These are phyloP conservation scores for Atherinomorus stipes DNA, from an alignment of 2,113 vertebrate species.

Conservation along the genomic window DNA sequence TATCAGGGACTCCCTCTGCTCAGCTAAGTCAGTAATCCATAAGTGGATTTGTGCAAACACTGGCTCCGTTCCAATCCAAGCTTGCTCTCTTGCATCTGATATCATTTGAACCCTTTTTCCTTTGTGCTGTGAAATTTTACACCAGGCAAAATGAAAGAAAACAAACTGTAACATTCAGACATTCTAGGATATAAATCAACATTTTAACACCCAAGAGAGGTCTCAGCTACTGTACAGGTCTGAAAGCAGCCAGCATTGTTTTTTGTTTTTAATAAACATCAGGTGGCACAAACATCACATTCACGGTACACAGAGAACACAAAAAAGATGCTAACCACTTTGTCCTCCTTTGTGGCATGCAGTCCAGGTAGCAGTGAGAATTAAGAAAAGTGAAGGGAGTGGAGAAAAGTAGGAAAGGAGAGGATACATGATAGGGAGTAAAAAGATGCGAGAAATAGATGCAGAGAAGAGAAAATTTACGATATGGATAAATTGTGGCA, in stretches of 20 bases:
- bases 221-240: slow-evolving; percentile 35
- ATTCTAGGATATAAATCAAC: slow-evolving; percentile 18
- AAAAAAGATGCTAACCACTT: slow-evolving; percentile 98
- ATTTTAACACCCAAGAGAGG: slow-evolving; percentile 14
- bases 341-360: slow-evolving; percentile 98
- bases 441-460: slow-evolving; percentile 20
- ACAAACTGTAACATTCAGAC: neutral
- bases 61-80: slow-evolving; percentile 57
- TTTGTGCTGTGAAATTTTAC: slow-evolving; percentile 10
- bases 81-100: slow-evolving; percentile 30
- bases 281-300: slow-evolving; percentile 46
- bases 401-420: slow-evolving; percentile 31
- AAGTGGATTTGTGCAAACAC: slow-evolving; percentile 54
- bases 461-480: slow-evolving; percentile 20
- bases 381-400: slow-evolving; percentile 61
- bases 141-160: neutral
- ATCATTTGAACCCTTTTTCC: slow-evolving; percentile 7
- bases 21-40: slow-evolving; percentile 57
- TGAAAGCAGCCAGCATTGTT: slow-evolving; percentile 50
- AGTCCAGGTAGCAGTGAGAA: slow-evolving; percentile 94
- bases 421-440: slow-evolving; percentile 4
- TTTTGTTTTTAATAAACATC: slow-evolving; percentile 1
- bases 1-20: slow-evolving; percentile 39
- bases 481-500: slow-evolving; percentile 28
- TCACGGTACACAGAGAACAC: slow-evolving; percentile 66